Base-by-base conservation (phyloP, 64 coral and sea anemone genomes). In the Hydrozoanthus tunicans region DNA sequence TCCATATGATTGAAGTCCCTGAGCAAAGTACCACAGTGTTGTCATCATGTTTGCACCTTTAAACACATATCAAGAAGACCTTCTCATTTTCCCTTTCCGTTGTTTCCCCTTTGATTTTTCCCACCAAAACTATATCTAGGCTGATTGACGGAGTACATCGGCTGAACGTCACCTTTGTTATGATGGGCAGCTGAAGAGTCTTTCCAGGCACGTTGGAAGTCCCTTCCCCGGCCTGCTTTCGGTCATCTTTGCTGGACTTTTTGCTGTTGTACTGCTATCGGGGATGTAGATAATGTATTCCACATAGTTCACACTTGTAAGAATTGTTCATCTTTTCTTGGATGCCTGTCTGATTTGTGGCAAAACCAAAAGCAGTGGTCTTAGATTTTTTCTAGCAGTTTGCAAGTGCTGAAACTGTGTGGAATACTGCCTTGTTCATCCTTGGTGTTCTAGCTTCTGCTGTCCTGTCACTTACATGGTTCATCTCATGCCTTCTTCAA, bases 101-200 rank as follows among this genome's bases (percentile, higher is more conserved):
- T 91, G 89, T 97, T 97, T 97, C 92, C 95, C 92, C 95, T 93
- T 92, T 97, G 91, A 90, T 93, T 96, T 92, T 97, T 96, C 91
- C 93, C 92, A 91, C 92, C 91, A 90, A 94, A 97, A 97, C 91
- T 91, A 70, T 93, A 83, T 90, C 93, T 91, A 97, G 95, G 95
- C 89, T 97, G 82, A 83, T 96, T 93, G 92, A 97, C 91, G 95
- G 95, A 97, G 95, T 94, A 97, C 92, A 94, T 90, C 92, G 81
- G 95, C 95, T 93, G 95, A 97, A 97, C 92, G 95, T 77, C 93
- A 89, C 95, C 92, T 89, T 83, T 92, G 90, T 92, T 78, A 78
- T 79, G 73, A 79, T 93, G 91, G 91, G 91, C 91, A 79, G 76
- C 88, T 85, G 91, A 91, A 94, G 85, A 90, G 89, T 89, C 89